Conservation (phyloP, 1,140 invertebrate species). For the Drosophila sechellia region DNA sequence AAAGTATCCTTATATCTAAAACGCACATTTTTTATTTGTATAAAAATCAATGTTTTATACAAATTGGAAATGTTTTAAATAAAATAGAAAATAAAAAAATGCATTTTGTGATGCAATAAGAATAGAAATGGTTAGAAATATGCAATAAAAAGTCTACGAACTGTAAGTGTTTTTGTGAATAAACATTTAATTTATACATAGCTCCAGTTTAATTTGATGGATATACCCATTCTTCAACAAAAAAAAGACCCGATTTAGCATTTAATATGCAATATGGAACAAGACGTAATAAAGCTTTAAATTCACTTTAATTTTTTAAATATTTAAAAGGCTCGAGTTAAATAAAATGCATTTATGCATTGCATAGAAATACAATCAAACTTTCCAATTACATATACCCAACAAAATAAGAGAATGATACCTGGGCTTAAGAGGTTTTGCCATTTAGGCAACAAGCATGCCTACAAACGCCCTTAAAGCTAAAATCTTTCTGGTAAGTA, state of each 20-base stretch:
- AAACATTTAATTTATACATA: neutral
- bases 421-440: too few species aligned
- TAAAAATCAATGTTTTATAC: constrained; percentile 28
- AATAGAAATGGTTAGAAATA: neutral
- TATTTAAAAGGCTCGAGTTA: too few species aligned
- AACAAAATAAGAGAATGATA: too few species aligned
- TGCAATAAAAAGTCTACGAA: neutral
- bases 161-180: neutral
- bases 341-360: too few species aligned
- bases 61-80: constrained; percentile 8
- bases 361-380: too few species aligned
- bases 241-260: neutral
- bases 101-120: too few species aligned
- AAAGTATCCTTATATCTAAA: constrained; percentile 89
- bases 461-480: too few species aligned
- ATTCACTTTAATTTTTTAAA: too few species aligned
- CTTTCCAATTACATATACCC: too few species aligned
- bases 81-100: constrained; percentile 10
- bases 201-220: neutral
- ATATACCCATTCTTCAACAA: neutral
- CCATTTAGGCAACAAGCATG: too few species aligned
- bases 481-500: too few species aligned
- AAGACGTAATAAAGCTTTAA: too few species aligned
- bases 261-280: neutral
- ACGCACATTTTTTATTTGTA: constrained; percentile 66